Conservation (phyloP, 2,888 invertebrate genomes). For the Teinopalpus imperialis region DNA sequence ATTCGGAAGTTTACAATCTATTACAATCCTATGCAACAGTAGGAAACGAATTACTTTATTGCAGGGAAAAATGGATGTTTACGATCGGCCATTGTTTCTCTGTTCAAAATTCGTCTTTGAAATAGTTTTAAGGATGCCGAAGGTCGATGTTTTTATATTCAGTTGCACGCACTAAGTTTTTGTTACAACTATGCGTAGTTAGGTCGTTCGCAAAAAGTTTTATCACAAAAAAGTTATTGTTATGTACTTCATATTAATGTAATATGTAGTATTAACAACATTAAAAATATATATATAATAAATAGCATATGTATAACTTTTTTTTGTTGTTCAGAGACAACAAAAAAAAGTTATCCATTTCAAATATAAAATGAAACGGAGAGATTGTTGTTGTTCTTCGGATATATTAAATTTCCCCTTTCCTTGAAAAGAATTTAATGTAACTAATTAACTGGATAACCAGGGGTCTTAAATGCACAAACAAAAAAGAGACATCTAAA, state of each 20-base stretch:
- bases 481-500: no score
- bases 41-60: slow-evolving; percentile 73
- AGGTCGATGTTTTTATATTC: slow-evolving; percentile 29
- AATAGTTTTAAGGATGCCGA: slow-evolving; percentile 62
- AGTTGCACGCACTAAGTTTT: slow-evolving; percentile 17
- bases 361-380: no score
- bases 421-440: slow-evolving; percentile 78
- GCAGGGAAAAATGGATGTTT: slow-evolving; percentile 65
- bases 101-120: slow-evolving; percentile 40
- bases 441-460: slow-evolving; percentile 81
- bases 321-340: no score
- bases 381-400: no score
- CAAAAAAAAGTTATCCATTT: no score
- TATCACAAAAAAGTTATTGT: no score
- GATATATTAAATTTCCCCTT: no score
- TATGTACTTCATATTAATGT: no score
- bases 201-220: neutral
- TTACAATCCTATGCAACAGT: slow-evolving; percentile 68
- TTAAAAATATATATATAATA: no score
- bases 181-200: slow-evolving; percentile 10
- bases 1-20: slow-evolving; percentile 72
- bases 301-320: no score
- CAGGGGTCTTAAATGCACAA: no score
- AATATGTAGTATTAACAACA: no score
- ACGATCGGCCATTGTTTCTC: slow-evolving; percentile 51